Evolutionary conservation across 2,113 vertebrate species (phyloP), one percentile per base, ranked within the genome.

Genomic region (Zosterops borbonicus): DNA sequence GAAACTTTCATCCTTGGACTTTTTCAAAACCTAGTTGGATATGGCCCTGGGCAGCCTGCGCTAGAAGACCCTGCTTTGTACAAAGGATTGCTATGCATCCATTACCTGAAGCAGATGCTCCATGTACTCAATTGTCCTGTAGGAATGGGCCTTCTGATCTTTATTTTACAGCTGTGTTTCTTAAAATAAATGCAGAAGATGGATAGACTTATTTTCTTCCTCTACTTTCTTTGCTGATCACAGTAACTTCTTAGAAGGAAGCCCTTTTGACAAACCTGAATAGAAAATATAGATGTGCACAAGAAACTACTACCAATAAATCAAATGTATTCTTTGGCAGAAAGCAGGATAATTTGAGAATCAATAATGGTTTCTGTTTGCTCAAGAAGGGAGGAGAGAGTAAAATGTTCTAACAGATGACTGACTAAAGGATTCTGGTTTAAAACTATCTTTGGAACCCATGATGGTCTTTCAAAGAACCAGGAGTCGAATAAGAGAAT

Each of bases 361-460:
- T 6, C 9, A 18, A 8, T 23, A 46, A 58, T 46, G 6, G 9
- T 53, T 90, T 84, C 44, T 20, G 31, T 39, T 39, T 42, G 7
- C 11, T 28, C 29, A 69, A 41, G 24, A 5, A 12, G 8, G 2
- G 5, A 5, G 1, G 1, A 6, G 42, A 41, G 27, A 6, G 3
- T 9, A 69, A 89, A 77, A 49, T 55, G 4, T 69, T 85, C 35
- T 60, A 62, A 44, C 19, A 69, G 19, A 60, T 25, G 39, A 14
- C 19, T 58, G 37, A 53, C 14, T 37, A 70, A 82, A 79, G 5
- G 7, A 82, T 47, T 73, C 12, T 8, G 27, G 6, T 44, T 89
- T 83, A 63, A 55, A 53, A 6, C 9, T 9, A 33, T 14, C 8
- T 81, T 84, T 81, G 33, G 5, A 41, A 67, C 2, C 3, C 17